These are phyloP conservation scores for mouse (Mus musculus) DNA, from an alignment of 2,113 vertebrate genomes.

Conservation along the genomic window DNA sequence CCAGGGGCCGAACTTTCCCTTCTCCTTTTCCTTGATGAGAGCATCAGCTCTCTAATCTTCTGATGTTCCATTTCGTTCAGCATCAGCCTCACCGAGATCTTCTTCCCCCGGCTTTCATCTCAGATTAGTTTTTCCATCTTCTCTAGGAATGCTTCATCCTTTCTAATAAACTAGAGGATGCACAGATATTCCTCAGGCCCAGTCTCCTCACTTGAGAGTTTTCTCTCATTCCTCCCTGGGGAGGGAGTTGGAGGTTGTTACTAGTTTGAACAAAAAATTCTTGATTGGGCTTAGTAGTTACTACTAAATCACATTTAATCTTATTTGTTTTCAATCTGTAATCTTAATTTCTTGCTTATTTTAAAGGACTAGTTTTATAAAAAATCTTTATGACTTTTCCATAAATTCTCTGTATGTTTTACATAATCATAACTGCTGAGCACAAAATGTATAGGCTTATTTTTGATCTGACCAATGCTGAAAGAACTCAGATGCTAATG, in stretches of 20 bases:
- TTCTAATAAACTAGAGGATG: constrained; percentile 72
- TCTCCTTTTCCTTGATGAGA: constrained; percentile 56
- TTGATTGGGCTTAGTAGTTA: constrained; percentile 12
- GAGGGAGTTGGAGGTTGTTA: neutral
- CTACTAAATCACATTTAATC: neutral
- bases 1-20: constrained; percentile 58
- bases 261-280: constrained; percentile 39
- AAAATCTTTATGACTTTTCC: neutral
- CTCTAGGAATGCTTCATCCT: constrained; percentile 61
- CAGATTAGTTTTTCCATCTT: constrained; percentile 79
- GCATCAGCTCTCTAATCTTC: constrained; percentile 71
- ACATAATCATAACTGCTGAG: constrained; percentile 5
- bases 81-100: constrained; percentile 67
- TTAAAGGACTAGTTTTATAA: constrained; percentile 27
- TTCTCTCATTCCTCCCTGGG: constrained; percentile 41
- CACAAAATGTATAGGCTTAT: neutral
- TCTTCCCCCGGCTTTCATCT: constrained; percentile 76
- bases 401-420: neutral
- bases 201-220: constrained; percentile 47
- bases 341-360: neutral
- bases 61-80: constrained; percentile 63
- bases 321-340: neutral
- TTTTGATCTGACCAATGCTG: neutral
- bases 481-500: constrained; percentile 41
- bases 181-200: constrained; percentile 59